These are phyloP conservation scores for Myripristis murdjan DNA, from an alignment of 2,797 vertebrate species.

Conservation along the genomic window DNA sequence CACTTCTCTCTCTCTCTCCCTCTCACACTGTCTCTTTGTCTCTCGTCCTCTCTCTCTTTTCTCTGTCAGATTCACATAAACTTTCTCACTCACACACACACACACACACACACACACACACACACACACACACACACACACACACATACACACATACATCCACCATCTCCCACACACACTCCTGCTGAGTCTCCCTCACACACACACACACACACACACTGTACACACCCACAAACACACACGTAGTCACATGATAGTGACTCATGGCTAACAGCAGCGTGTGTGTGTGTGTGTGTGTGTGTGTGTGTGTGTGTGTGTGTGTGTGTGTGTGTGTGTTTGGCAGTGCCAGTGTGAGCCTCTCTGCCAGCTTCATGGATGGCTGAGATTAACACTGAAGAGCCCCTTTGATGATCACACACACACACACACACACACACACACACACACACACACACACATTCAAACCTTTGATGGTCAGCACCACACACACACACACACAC, in stretches of 20 bases:
- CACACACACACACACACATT: no score
- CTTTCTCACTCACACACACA: background rate
- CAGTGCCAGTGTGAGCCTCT: constrained; percentile 58
- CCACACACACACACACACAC: no score
- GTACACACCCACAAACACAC: no score
- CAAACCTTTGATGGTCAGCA: no score
- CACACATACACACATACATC: background rate
- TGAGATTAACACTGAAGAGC: constrained; percentile 58
- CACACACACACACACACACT: no score
- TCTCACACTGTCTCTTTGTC: constrained; percentile 32
- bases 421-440: no score
- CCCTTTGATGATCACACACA: constrained; percentile 31
- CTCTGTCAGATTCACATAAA: constrained; percentile 9
- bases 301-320: constrained; percentile 9
- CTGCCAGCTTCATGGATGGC: constrained; percentile 57
- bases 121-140: background rate
- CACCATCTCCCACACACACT: no score
- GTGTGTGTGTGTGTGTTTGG: constrained; percentile 26
- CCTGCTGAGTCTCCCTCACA: constrained; percentile 9
- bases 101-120: no score
- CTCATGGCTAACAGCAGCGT: no score
- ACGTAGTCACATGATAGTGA: no score
- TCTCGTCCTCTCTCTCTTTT: constrained; percentile 25
- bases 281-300: background rate
- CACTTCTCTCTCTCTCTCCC: constrained; percentile 9